Evolutionary conservation across 2,888 invertebrate genomes (phyloP).

Genomic region (Bibio marci): DNA sequence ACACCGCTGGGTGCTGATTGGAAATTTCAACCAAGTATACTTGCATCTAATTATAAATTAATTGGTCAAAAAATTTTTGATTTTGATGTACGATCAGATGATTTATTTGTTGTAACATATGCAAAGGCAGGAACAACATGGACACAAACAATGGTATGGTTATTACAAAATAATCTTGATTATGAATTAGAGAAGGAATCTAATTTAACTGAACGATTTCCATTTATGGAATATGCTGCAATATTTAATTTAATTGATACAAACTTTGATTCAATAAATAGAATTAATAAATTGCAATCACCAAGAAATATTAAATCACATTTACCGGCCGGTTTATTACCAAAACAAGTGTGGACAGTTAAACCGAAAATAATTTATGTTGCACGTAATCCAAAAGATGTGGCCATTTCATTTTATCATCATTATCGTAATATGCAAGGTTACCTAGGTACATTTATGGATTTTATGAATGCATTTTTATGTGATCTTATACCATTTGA

Average conservation of each 20-base stretch:
- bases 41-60: background rate
- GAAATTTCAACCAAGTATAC: background rate
- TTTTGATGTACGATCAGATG: background rate
- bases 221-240: too few relatives aligned
- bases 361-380: too few relatives aligned
- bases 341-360: background rate
- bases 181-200: slow-evolving; percentile 4
- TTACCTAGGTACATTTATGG: slow-evolving; percentile 1
- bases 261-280: background rate
- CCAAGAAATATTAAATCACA: slow-evolving; percentile 5
- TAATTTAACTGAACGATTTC: background rate
- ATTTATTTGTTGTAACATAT: background rate
- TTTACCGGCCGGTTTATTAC: slow-evolving; percentile 1
- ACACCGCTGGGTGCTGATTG: background rate
- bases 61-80: background rate
- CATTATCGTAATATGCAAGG: slow-evolving; percentile 11
- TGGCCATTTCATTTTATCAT: slow-evolving; percentile 58
- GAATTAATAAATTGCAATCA: background rate
- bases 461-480: slow-evolving; percentile 1
- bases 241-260: too few relatives aligned
- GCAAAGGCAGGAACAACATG: slow-evolving; percentile 7
- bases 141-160: slow-evolving; percentile 9
- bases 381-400: slow-evolving; percentile 42
- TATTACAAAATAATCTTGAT: slow-evolving; percentile 6
- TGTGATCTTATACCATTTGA: background rate